A percentile compares a stretch with the other conserved stretches of the same genome.
These are phyloP conservation scores for Drosophila fungiperda DNA, from an alignment of 2,888 invertebrate genomes.

Conservation along the genomic window DNA sequence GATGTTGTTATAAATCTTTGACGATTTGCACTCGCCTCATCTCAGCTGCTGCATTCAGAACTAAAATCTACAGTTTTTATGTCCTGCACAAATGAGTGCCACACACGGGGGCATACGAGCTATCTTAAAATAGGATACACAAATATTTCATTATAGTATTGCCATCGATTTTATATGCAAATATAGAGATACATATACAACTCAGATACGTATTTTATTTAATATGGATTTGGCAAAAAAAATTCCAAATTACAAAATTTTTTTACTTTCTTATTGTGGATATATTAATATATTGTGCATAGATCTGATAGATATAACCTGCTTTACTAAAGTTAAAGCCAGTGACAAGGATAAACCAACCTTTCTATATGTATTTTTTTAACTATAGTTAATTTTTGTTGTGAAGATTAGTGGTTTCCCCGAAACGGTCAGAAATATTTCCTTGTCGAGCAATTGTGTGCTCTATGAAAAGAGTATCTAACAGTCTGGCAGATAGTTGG, in stretches of 20 bases:
- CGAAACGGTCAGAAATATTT: too few species aligned
- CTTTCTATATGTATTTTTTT: too few species aligned
- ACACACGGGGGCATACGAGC: background rate
- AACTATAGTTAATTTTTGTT: too few species aligned
- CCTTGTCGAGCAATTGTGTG: background rate
- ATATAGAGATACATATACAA: background rate
- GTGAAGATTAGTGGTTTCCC: too few species aligned
- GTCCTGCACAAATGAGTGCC: slow-evolving; percentile 11
- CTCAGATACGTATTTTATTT: background rate
- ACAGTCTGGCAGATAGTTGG: background rate
- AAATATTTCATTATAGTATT: background rate
- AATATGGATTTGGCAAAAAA: background rate
- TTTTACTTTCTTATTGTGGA: background rate
- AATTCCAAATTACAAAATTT: too few species aligned
- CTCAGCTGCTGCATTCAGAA: slow-evolving; percentile 49
- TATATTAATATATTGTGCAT: background rate
- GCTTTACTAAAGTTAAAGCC: background rate
- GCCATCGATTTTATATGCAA: background rate
- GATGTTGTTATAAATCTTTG: slow-evolving; percentile 69
- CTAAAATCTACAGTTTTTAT: slow-evolving; percentile 44
- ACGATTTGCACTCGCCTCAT: slow-evolving; percentile 59
- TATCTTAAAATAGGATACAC: background rate
- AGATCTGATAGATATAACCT: too few species aligned
- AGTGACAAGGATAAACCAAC: background rate
- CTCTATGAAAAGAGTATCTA: background rate